Conservation (phyloP, 2,113 vertebrate species). For the Chaetura pelagica region DNA sequence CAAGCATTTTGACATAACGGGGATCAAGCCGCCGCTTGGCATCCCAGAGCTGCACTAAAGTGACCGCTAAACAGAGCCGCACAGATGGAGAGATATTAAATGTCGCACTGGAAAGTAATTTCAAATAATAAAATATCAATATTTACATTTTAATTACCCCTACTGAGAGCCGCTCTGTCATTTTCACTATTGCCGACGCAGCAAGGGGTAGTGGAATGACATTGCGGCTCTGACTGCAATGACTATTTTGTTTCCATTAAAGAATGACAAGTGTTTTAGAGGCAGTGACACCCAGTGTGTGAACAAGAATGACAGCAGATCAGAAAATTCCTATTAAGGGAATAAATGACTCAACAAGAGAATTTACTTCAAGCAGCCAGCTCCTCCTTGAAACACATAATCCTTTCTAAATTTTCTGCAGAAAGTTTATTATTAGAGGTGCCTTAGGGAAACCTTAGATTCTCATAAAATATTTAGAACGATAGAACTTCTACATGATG, state of each 20-base stretch:
- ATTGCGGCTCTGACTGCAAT: slow-evolving; percentile 83
- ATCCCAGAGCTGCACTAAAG: slow-evolving; percentile 90
- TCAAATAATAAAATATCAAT: slow-evolving; percentile 99
- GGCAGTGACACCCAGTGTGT: slow-evolving; percentile 82
- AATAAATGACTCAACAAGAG: slow-evolving; percentile 82
- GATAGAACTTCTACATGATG: slow-evolving; percentile 32
- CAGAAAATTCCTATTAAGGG: slow-evolving; percentile 86
- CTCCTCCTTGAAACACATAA: slow-evolving; percentile 74
- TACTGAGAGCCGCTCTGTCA: slow-evolving; percentile 88
- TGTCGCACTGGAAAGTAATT: slow-evolving; percentile 95
- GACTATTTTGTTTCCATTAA: slow-evolving; percentile 90
- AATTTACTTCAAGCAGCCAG: slow-evolving; percentile 66
- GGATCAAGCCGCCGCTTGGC: slow-evolving; percentile 85
- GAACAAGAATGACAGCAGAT: slow-evolving; percentile 84
- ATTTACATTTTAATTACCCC: slow-evolving; percentile 99
- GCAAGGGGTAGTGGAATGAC: slow-evolving; percentile 85
- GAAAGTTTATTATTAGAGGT: slow-evolving; percentile 74
- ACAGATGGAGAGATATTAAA: slow-evolving; percentile 99
- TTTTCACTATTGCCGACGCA: slow-evolving; percentile 86
- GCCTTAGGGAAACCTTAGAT: slow-evolving; percentile 63
- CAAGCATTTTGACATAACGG: slow-evolving; percentile 88
- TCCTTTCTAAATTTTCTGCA: slow-evolving; percentile 69
- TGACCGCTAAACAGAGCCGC: slow-evolving; percentile 89
- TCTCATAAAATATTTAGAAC: slow-evolving; percentile 68
- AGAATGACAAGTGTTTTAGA: slow-evolving; percentile 87